Evolutionary conservation across 2,113 vertebrate genomes (phyloP).

Genomic region (Psittacula cyanocephala): DNA sequence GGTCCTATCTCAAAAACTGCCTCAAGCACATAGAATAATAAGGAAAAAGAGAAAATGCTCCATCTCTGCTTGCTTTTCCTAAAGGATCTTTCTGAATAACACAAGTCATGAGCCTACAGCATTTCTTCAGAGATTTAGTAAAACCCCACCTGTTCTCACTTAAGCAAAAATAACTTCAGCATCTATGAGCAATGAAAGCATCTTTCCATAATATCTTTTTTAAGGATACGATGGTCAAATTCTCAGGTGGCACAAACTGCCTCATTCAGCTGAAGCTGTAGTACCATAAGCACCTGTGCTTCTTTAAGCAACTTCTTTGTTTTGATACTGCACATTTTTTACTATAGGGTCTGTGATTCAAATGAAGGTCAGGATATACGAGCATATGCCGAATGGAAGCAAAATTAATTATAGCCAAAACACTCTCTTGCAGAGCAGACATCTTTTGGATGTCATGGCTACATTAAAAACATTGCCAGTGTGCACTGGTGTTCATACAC

Average conservation of each 20-base stretch:
- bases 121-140: not conserved
- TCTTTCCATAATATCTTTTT: not conserved
- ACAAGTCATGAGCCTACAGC: not conserved
- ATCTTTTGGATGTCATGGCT: slow-evolving; percentile 56
- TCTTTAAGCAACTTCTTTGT: not conserved
- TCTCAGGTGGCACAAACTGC: not conserved
- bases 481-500: slow-evolving; percentile 28
- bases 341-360: slow-evolving; percentile 35
- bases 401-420: slow-evolving; percentile 65
- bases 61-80: not conserved
- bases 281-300: not conserved
- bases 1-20: not conserved
- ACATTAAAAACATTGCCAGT: not conserved
- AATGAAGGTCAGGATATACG: slow-evolving; percentile 46
- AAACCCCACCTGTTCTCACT: not conserved
- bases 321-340: slow-evolving; percentile 32
- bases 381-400: slow-evolving; percentile 43
- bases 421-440: not conserved
- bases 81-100: not conserved
- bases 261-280: not conserved
- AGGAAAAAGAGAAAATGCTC: not conserved
- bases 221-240: not conserved
- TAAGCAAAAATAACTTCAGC: not conserved
- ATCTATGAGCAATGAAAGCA: not conserved
- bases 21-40: not conserved